These are phyloP conservation scores for Agrilus mali DNA, from an alignment of 2,888 invertebrate species.

Conservation along the genomic window DNA sequence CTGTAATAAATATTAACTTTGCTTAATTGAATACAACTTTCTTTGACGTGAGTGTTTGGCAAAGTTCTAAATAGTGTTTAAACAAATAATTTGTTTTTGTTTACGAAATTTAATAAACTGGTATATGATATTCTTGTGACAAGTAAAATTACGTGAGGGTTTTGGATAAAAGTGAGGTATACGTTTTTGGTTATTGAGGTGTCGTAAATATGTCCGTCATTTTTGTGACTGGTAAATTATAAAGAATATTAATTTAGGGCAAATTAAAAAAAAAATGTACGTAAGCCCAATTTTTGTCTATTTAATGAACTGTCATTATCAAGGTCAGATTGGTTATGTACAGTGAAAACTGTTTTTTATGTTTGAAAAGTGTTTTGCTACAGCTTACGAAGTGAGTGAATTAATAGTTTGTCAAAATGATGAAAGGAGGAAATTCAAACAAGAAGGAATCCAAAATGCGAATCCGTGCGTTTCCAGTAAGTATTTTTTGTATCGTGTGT, in stretches of 20 bases:
- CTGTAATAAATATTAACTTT: too few species aligned
- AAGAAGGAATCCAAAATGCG: constrained; percentile 96
- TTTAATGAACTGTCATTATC: constrained; percentile 13
- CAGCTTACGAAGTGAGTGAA: constrained; percentile 17
- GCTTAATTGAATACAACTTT: too few species aligned
- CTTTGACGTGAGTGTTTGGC: too few species aligned
- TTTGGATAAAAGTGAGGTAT: too few species aligned
- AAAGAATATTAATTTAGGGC: constrained; percentile 2
- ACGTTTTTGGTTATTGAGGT: too few species aligned
- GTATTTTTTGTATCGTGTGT: constrained; percentile 29
- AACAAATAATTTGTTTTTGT: too few species aligned
- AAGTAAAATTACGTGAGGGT: too few species aligned
- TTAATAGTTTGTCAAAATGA: constrained; percentile 36
- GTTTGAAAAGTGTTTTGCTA: constrained; percentile 11
- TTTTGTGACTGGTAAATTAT: background rate
- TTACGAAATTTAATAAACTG: too few species aligned
- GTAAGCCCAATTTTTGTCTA: constrained; percentile 9
- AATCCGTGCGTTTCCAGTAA: constrained; percentile 95
- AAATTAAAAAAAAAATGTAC: constrained; percentile 5
- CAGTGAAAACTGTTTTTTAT: constrained; percentile 18
- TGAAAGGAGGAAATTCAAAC: constrained; percentile 61
- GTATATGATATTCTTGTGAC: too few species aligned
- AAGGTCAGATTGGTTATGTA: constrained; percentile 18
- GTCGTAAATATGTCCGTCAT: too few species aligned
- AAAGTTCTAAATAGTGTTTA: too few species aligned